Percentiles rank a stretch among this genome's conserved stretches.
These are phyloP conservation scores for Enteromius mattozi DNA, from an alignment of 2,797 vertebrate species.

Conservation along the genomic window DNA sequence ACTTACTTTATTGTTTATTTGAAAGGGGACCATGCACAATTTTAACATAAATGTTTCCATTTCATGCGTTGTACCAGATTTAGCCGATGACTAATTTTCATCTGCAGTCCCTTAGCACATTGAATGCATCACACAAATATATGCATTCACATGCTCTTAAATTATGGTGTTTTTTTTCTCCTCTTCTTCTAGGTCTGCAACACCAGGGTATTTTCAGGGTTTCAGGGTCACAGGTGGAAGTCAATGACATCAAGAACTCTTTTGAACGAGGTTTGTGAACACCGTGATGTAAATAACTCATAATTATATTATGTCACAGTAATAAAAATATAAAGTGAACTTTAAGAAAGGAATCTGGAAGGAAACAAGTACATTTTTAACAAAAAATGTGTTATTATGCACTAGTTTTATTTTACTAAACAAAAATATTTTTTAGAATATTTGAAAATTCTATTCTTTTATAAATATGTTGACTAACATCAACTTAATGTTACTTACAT, in stretches of 20 bases:
- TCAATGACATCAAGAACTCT: slow-evolving; percentile 99
- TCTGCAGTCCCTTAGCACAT: no score
- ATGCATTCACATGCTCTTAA: neutral
- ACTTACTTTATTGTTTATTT: no score
- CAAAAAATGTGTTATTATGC: neutral
- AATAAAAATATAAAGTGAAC: neutral
- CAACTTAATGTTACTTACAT: neutral
- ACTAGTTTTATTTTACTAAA: neutral
- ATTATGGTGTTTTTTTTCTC: neutral
- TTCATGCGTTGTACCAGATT: no score
- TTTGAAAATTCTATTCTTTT: neutral
- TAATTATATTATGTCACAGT: neutral
- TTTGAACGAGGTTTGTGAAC: slow-evolving; percentile 92
- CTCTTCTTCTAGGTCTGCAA: slow-evolving; percentile 85
- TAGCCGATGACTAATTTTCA: no score
- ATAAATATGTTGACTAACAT: neutral
- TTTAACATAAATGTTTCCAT: no score
- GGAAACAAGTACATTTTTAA: neutral
- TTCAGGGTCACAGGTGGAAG: slow-evolving; percentile 97
- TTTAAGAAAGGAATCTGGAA: neutral
- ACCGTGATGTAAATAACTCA: neutral
- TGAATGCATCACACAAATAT: neutral
- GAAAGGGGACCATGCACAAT: no score
- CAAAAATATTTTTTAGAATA: no score
- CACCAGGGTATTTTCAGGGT: slow-evolving; percentile 98